phyloP scores from a whole-genome alignment of 1,140 invertebrate genomes.

The Drosophila truncata region DNA sequence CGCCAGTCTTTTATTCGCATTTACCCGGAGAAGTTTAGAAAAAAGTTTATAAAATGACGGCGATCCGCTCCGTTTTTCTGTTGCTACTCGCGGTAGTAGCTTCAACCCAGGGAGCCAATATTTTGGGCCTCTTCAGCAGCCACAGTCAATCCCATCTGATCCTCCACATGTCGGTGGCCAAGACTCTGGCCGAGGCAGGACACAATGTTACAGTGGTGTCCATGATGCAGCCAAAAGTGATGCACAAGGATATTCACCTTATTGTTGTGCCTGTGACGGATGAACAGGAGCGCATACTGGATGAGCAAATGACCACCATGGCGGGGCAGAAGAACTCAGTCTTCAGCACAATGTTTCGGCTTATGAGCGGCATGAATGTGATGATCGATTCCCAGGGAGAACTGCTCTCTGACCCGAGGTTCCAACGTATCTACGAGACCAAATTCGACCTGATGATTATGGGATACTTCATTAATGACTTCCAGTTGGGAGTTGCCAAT shows the following conservation, averaged over 20 bases:
- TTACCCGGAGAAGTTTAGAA: not conserved
- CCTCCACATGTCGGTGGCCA: conserved; percentile 70
- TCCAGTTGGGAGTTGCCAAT: conserved; percentile 69
- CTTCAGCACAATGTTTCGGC: conserved; percentile 16
- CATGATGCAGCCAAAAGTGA: conserved; percentile 52
- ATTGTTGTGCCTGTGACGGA: conserved; percentile 61
- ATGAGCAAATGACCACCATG: conserved; percentile 52
- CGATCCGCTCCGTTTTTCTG: not conserved
- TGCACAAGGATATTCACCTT: conserved; percentile 58
- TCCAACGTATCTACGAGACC: conserved; percentile 67
- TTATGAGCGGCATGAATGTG: conserved; percentile 47
- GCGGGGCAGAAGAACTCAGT: conserved; percentile 49
- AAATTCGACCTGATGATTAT: conserved; percentile 78
- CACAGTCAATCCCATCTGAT: conserved; percentile 77
- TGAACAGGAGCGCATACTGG: conserved; percentile 43
- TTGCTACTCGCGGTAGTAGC: conserved; percentile 15
- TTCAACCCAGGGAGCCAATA: conserved; percentile 58
- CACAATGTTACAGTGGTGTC: conserved; percentile 78
- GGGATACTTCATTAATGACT: conserved; percentile 74
- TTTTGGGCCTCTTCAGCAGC: conserved; percentile 75
- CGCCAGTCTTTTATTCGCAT: not conserved
- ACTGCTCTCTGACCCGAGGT: conserved; percentile 50
- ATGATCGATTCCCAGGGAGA: conserved; percentile 64
- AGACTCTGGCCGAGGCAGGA: conserved; percentile 63
- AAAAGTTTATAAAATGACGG: conserved; percentile 15